These are phyloP conservation scores for Psettodes erumei DNA, from an alignment of 2,113 vertebrate genomes.

Conservation along the genomic window DNA sequence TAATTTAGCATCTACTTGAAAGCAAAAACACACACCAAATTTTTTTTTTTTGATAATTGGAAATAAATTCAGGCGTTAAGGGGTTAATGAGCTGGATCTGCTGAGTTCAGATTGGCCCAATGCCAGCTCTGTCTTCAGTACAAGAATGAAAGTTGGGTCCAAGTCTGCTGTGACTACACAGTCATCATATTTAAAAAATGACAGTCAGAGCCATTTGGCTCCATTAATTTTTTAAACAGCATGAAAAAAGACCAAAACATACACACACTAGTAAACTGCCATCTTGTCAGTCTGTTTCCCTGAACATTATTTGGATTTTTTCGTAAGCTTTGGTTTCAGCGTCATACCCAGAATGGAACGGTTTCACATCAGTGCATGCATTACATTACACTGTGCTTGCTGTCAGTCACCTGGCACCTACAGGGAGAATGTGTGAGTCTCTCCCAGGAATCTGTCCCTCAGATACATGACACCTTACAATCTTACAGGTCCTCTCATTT, in stretches of 20 bases:
- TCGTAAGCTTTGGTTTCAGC: constrained; percentile 25
- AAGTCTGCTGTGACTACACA: neutral
- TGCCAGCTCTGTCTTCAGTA: neutral
- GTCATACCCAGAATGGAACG: constrained; percentile 31
- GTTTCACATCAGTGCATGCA: constrained; percentile 50
- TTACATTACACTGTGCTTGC: constrained; percentile 36
- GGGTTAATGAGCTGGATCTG: neutral
- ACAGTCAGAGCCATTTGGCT: constrained; percentile 12
- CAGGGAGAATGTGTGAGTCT: neutral
- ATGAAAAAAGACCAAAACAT: constrained; percentile 23
- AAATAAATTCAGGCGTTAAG: too few species aligned
- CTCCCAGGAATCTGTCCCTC: constrained; percentile 35
- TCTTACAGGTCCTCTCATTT: neutral
- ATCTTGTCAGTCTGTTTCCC: constrained; percentile 9
- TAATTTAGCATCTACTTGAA: too few species aligned
- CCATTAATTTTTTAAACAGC: constrained; percentile 1
- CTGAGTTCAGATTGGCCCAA: neutral
- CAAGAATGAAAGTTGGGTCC: neutral
- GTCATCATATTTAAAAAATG: constrained; percentile 14
- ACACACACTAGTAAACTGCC: constrained; percentile 7
- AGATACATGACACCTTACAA: constrained; percentile 33
- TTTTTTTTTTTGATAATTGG: too few species aligned
- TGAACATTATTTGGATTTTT: constrained; percentile 50
- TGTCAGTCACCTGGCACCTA: constrained; percentile 53
- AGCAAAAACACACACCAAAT: too few species aligned